These are phyloP conservation scores for Ammodytes marinus DNA, from an alignment of 2,113 vertebrate genomes.

Conservation along the genomic window DNA sequence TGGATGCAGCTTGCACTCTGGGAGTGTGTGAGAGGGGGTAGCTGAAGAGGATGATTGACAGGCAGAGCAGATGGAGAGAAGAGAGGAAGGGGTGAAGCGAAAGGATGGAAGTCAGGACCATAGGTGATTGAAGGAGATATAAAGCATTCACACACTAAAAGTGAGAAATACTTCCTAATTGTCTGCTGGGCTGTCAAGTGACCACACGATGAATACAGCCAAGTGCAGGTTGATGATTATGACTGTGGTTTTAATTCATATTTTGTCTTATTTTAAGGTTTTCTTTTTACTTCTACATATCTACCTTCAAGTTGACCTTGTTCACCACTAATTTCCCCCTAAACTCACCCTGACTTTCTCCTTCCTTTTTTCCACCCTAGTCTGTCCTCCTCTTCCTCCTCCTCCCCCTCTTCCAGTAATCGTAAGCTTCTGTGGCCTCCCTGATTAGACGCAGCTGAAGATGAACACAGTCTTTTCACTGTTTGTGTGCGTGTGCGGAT, in stretches of 20 bases:
- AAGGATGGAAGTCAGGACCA: slow-evolving; percentile 32
- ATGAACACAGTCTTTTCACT: slow-evolving; percentile 50
- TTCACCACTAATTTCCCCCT: slow-evolving; percentile 4
- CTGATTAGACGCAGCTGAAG: slow-evolving; percentile 73
- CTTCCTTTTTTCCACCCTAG: slow-evolving; percentile 10
- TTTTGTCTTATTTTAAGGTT: slow-evolving; percentile 25
- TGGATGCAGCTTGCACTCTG: slow-evolving; percentile 47
- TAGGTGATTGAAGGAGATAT: slow-evolving; percentile 54
- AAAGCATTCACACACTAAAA: slow-evolving; percentile 11
- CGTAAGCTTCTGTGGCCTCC: slow-evolving; percentile 63
- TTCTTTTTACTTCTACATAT: slow-evolving; percentile 1
- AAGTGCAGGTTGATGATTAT: slow-evolving; percentile 9
- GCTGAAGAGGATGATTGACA: slow-evolving; percentile 69
- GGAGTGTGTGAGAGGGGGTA: slow-evolving; percentile 49
- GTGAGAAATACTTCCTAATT: slow-evolving; percentile 42
- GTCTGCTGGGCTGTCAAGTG: slow-evolving; percentile 37
- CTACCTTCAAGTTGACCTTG: slow-evolving; percentile 29
- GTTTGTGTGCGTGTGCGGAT: slow-evolving; percentile 3
- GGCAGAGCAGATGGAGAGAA: slow-evolving; percentile 34
- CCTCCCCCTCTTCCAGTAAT: slow-evolving; percentile 70
- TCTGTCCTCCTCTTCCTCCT: slow-evolving; percentile 39
- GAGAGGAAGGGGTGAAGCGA: slow-evolving; percentile 32
- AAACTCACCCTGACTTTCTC: slow-evolving; percentile 18
- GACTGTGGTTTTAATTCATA: slow-evolving; percentile 23
- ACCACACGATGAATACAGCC: slow-evolving; percentile 33